Evolutionary conservation across 2,113 vertebrate species (phyloP).

Genomic region (Carlito syrichta): DNA sequence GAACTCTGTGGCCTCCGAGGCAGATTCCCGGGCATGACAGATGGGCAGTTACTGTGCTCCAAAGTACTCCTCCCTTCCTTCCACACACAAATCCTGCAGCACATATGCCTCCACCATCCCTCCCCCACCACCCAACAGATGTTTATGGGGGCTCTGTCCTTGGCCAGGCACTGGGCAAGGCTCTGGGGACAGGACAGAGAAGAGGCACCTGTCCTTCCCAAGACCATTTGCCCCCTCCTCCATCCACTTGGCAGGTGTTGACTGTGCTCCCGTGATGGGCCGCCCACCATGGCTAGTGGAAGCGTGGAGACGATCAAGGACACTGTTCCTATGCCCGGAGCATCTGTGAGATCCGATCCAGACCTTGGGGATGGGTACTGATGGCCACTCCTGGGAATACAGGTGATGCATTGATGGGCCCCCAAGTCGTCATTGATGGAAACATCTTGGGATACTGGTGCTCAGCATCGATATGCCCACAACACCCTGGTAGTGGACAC

Average conservation of each 20-base stretch:
- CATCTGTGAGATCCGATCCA: rapidly evolving
- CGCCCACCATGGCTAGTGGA: neutral
- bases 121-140: too few relatives aligned
- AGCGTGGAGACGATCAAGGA: neutral
- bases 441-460: neutral
- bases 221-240: neutral
- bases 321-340: neutral
- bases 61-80: neutral
- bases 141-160: neutral
- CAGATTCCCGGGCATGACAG: neutral
- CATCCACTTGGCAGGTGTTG: neutral
- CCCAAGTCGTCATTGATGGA: neutral
- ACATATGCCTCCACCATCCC: too few relatives aligned
- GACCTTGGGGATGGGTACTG: neutral
- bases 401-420: neutral
- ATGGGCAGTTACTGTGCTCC: neutral
- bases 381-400: neutral
- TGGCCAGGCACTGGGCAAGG: neutral
- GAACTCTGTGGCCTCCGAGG: neutral
- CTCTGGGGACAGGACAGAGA: neutral
- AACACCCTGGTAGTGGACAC: too few relatives aligned
- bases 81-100: too few relatives aligned
- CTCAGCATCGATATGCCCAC: neutral
- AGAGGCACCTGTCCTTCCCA: neutral
- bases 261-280: neutral